These are phyloP conservation scores for Drosophila stalkeri DNA, from an alignment of 2,888 invertebrate species.

Conservation along the genomic window DNA sequence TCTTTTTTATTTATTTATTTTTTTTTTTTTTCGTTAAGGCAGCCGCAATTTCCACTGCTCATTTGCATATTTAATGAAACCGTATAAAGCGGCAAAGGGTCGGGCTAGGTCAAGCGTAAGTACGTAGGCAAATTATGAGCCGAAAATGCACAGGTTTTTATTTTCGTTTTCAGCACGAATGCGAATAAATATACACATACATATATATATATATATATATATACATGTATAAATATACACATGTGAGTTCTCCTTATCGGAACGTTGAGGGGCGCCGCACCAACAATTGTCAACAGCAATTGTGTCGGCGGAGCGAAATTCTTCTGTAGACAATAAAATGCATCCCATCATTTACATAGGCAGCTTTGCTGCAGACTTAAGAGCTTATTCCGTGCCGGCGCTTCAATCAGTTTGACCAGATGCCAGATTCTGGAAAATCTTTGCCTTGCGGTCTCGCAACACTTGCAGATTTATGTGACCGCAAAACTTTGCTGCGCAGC, in stretches of 20 bases:
- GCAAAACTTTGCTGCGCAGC: slow-evolving; percentile 68
- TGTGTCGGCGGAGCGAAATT: slow-evolving; percentile 24
- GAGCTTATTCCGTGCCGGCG: slow-evolving; percentile 44
- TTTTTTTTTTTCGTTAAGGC: slow-evolving; percentile 25
- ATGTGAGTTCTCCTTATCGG: slow-evolving; percentile 8
- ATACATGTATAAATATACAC: slow-evolving; percentile 8
- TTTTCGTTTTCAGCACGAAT: slow-evolving; percentile 5
- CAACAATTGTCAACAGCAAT: slow-evolving; percentile 44
- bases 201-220: neutral
- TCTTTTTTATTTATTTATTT: slow-evolving; percentile 8
- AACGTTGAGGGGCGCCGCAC: slow-evolving; percentile 4
- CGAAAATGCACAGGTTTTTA: slow-evolving; percentile 36
- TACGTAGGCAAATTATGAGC: slow-evolving; percentile 65
- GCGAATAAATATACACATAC: neutral
- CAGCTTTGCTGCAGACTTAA: slow-evolving; percentile 44
- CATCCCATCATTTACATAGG: slow-evolving; percentile 66
- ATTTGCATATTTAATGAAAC: slow-evolving; percentile 77
- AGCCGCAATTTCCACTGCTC: slow-evolving; percentile 74
- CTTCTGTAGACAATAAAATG: slow-evolving; percentile 65
- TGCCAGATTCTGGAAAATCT: slow-evolving; percentile 41
- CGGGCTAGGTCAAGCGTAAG: slow-evolving; percentile 23
- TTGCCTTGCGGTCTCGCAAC: slow-evolving; percentile 51
- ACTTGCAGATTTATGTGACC: slow-evolving; percentile 73
- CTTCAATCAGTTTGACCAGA: slow-evolving; percentile 62
- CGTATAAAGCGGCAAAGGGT: slow-evolving; percentile 48